Conservation (phyloP, 1,140 invertebrate species). For the Bombyx mori region ASM3026992v2 NC_085121.1:10854001-10854500, state of each 20-base stretch:
- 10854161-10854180: slow-evolving; percentile 5
- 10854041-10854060: slow-evolving; percentile 93
- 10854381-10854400: slow-evolving; percentile 94
- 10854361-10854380: slow-evolving; percentile 90
- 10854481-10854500: not conserved
- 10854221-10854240: slow-evolving; percentile 93
- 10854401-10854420: slow-evolving; percentile 92
- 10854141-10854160: not conserved
- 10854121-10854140: not conserved
- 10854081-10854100: slow-evolving; percentile 97
- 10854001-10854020: slow-evolving; percentile 96
- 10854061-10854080: slow-evolving; percentile 92
- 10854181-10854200: slow-evolving; percentile 86
- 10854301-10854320: slow-evolving; percentile 94
- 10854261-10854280: slow-evolving; percentile 84
- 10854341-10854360: slow-evolving; percentile 88
- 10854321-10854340: slow-evolving; percentile 96
- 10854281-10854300: slow-evolving; percentile 93
- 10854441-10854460: not conserved
- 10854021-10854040: slow-evolving; percentile 97
- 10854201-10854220: slow-evolving; percentile 93
- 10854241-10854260: slow-evolving; percentile 89
- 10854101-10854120: slow-evolving; percentile 75
- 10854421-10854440: slow-evolving; percentile 79
- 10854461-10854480: not conserved